Evolutionary conservation across 2,797 vertebrate species (phyloP).

Genomic region (Cheirogaleus major): DNA sequence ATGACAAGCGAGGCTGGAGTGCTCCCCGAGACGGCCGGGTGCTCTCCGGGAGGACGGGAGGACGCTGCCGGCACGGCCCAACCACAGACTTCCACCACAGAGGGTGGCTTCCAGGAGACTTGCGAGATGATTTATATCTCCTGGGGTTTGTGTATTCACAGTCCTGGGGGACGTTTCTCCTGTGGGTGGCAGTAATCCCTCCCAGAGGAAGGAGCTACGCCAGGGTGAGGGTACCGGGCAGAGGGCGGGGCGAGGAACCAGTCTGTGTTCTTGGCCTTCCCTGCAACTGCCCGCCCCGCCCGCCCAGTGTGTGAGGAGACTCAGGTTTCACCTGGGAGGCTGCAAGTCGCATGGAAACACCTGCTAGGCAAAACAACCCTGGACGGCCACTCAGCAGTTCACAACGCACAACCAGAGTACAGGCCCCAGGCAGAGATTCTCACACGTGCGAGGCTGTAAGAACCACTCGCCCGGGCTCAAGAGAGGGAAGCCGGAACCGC

Average conservation of each 20-base stretch:
- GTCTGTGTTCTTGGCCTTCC: rapidly evolving
- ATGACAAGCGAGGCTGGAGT: too few relatives aligned
- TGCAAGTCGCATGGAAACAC: background rate
- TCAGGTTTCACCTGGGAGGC: background rate
- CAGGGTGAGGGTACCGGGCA: background rate
- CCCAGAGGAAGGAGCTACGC: rapidly evolving
- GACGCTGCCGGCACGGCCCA: rapidly evolving
- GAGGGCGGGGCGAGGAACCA: too few relatives aligned
- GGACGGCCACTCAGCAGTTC: too few relatives aligned
- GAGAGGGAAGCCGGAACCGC: background rate
- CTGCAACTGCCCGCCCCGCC: rapidly evolving
- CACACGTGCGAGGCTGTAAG: rapidly evolving
- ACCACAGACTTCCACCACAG: background rate
- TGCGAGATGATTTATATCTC: rapidly evolving
- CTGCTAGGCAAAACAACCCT: background rate
- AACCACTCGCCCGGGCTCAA: too few relatives aligned
- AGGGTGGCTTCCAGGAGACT: rapidly evolving
- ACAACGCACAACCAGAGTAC: rapidly evolving
- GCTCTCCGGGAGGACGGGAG: background rate
- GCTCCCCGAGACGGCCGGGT: too few relatives aligned
- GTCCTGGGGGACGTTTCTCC: too few relatives aligned
- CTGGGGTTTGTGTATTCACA: background rate
- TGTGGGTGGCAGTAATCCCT: rapidly evolving
- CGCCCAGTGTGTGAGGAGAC: rapidly evolving
- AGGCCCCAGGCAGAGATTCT: background rate